phyloP scores from a whole-genome alignment of 2,888 invertebrate genomes.

The Apotomis turbidana region DNA sequence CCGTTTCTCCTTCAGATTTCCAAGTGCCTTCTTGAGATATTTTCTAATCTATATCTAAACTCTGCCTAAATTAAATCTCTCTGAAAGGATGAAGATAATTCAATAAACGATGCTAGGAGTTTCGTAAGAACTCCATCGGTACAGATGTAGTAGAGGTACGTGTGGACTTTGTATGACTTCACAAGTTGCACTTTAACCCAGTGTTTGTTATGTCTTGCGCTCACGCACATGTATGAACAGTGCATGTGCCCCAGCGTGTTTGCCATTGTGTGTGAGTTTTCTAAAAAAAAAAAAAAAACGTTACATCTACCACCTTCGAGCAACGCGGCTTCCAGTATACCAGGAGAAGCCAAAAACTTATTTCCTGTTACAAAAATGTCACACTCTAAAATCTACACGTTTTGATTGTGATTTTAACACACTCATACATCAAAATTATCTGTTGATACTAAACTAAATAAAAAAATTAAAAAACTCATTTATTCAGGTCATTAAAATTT shows the following conservation, averaged over 20 bases:
- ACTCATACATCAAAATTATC: no score
- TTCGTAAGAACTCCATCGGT: conserved; percentile 29
- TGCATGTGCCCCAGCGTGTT: conserved; percentile 29
- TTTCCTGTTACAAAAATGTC: no score
- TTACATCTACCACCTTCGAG: not conserved
- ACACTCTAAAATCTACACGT: no score
- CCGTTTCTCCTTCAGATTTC: conserved; percentile 58
- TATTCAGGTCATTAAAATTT: no score
- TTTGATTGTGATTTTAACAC: no score
- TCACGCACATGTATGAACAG: not conserved
- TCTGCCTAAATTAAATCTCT: conserved; percentile 43
- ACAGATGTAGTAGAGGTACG: conserved; percentile 55
- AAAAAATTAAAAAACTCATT: no score
- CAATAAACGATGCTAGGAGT: conserved; percentile 21
- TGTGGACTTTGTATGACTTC: conserved; percentile 51
- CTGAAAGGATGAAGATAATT: conserved; percentile 15
- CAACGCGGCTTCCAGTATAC: no score
- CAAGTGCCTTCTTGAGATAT: conserved; percentile 71
- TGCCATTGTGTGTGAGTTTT: not conserved
- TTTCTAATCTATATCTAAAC: conserved; percentile 52
- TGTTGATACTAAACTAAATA: no score
- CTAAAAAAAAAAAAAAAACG: conserved; percentile 7
- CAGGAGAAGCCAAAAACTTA: no score
- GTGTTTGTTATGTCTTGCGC: conserved; percentile 49
- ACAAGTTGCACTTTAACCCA: conserved; percentile 53